Conservation (phyloP, 2,888 invertebrate genomes). For the Aphrophora alni region DNA sequence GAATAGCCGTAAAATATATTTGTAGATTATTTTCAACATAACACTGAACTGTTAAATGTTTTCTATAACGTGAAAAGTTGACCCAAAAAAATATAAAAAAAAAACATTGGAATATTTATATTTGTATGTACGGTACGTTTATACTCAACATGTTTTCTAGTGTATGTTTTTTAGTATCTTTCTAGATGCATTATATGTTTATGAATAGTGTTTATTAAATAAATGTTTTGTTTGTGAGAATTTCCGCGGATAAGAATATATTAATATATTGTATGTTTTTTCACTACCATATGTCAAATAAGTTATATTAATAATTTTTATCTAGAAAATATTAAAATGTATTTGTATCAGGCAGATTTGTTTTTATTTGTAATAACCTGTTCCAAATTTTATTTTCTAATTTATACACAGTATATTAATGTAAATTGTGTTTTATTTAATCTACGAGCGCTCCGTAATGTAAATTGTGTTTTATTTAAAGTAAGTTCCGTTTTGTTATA, state of each 20-base stretch:
- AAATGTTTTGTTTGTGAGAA: conserved; percentile 50
- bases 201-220: conserved; percentile 44
- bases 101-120: conserved; percentile 30
- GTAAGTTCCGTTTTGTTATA: too few species aligned
- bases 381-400: too few species aligned
- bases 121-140: conserved; percentile 36
- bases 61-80: not conserved
- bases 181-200: conserved; percentile 45
- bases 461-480: too few species aligned
- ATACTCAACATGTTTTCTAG: conserved; percentile 38
- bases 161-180: conserved; percentile 36
- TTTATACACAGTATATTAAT: too few species aligned
- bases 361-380: conserved; percentile 18
- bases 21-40: not conserved
- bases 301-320: conserved; percentile 51
- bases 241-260: conserved; percentile 48
- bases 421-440: too few species aligned
- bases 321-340: conserved; percentile 47
- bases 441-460: too few species aligned
- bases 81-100: not conserved
- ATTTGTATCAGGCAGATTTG: conserved; percentile 32
- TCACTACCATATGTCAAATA: conserved; percentile 50
- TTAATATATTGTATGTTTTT: conserved; percentile 49
- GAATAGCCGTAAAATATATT: conserved; percentile 1
- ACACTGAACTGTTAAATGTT: not conserved